Conservation (phyloP, 2,888 invertebrate species). For the Octonoba sinensis region DNA sequence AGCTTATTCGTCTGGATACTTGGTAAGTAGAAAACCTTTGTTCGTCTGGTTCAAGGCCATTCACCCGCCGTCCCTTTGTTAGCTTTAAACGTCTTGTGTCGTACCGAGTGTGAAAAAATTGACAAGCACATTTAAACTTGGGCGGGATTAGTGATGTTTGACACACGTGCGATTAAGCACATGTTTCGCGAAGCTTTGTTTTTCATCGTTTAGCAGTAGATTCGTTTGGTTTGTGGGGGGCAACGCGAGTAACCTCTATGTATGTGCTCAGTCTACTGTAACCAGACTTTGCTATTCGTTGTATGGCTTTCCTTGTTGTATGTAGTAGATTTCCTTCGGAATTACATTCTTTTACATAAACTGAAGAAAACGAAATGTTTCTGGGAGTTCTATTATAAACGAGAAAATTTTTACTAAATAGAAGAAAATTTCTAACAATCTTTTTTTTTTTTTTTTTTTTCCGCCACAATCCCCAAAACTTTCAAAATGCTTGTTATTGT, state of each 20-base stretch:
- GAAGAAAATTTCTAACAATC: too few relatives aligned
- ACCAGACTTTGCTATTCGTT: conserved; percentile 53
- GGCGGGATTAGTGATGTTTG: conserved; percentile 64
- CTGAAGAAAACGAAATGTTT: too few relatives aligned
- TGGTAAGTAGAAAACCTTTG: conserved; percentile 78
- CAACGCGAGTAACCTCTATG: conserved; percentile 37
- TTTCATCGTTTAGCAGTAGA: conserved; percentile 39
- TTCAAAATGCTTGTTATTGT: too few relatives aligned
- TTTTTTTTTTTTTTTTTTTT: too few relatives aligned
- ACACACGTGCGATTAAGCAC: conserved; percentile 63
- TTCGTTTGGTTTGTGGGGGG: conserved; percentile 52
- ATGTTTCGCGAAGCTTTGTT: conserved; percentile 58
- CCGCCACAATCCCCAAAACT: too few relatives aligned
- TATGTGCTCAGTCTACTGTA: conserved; percentile 60
- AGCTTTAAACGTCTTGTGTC: conserved; percentile 55
- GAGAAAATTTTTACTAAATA: too few relatives aligned
- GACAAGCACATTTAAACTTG: conserved; percentile 62
- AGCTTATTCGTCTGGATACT: conserved; percentile 93
- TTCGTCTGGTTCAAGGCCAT: conserved; percentile 63
- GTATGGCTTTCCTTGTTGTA: conserved; percentile 48
- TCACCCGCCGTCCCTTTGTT: conserved; percentile 62
- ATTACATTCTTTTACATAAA: too few relatives aligned
- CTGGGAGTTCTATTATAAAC: too few relatives aligned
- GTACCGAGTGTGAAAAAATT: conserved; percentile 61
- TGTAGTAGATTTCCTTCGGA: neutral